Percentiles rank a stretch among this genome's conserved stretches.
These are phyloP conservation scores for Myiotriccus ornatus DNA, from an alignment of 2,797 vertebrate genomes.

Conservation along the genomic window DNA sequence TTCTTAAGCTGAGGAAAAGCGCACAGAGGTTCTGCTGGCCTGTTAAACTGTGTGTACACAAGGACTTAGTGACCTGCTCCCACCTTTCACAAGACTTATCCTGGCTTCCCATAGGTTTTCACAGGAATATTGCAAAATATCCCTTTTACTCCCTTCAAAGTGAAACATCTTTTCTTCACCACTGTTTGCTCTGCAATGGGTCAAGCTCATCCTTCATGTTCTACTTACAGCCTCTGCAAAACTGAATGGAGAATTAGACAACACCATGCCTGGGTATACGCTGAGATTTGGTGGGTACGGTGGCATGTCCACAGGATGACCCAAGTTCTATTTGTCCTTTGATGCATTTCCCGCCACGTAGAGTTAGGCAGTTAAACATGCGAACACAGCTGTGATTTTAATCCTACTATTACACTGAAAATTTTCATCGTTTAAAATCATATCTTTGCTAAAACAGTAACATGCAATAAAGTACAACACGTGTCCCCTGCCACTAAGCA, in stretches of 20 bases:
- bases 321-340: neutral
- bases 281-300: neutral
- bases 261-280: neutral
- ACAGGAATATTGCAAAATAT: neutral
- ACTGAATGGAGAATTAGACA: neutral
- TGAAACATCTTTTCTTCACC: neutral
- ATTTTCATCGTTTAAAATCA: neutral
- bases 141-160: neutral
- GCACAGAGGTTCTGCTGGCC: neutral
- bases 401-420: neutral
- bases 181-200: neutral
- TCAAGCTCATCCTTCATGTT: neutral
- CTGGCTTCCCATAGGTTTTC: neutral
- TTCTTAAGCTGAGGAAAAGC: neutral
- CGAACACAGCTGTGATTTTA: neutral
- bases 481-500: neutral
- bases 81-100: neutral
- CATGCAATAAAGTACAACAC: neutral
- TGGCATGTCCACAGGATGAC: neutral
- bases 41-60: neutral
- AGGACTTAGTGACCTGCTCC: neutral
- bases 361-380: neutral
- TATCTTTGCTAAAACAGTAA: neutral
- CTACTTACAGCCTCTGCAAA: neutral
- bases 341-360: neutral